Base-by-base conservation (phyloP, 2,888 invertebrate genomes). In the Acrobasis suavella region DNA sequence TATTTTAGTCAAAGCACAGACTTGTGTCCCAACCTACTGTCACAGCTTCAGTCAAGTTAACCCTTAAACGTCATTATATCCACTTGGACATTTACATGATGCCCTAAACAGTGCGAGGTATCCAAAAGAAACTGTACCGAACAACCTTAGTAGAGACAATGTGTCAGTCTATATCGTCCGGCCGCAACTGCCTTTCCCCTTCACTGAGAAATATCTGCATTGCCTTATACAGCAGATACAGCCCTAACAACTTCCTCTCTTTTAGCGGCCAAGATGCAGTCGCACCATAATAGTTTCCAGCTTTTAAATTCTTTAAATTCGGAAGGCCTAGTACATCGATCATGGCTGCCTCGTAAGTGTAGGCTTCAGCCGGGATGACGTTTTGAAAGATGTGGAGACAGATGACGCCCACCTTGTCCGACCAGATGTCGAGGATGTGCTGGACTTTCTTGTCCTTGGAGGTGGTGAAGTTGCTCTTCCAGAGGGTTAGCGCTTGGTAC, bases 301-400 rank as follows among this genome's bases (percentile, higher is more conserved):
- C 85, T 77, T 96, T 96, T 16, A 94, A 85, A 85, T 98, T 98
- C 46, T 95, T 96, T 69, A 98, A 86, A 77, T 96, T 96, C 0
- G 93, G 83, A 6, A 97, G 74, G 0, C 96, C 96, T 9, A 99
- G 83, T 0, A 97, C 97, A 73, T 97, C 97, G 15, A 99, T 98
- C 94, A 99, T 98, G 10, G 97, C 95, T 0, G 98, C 98, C 85
- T 99, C 99, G 67, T 98, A 93, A 0, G 98, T 98, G 72, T 96
- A 97, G 0, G 99, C 99, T 83, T 99, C 99, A 0, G 96, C 96
- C 0, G 98, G 96, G 58, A 97, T 96, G 1, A 96, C 95, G 83
- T 98, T 98, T 75, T 97, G 97, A 82, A 98, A 99, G 54, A 98
- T 94, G 74, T 97, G 97, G 1, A 99, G 90, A 64, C 98, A 98